Evolutionary conservation across 2,888 invertebrate species (phyloP).

Genomic region (Rhyacophila evoluta): DNA sequence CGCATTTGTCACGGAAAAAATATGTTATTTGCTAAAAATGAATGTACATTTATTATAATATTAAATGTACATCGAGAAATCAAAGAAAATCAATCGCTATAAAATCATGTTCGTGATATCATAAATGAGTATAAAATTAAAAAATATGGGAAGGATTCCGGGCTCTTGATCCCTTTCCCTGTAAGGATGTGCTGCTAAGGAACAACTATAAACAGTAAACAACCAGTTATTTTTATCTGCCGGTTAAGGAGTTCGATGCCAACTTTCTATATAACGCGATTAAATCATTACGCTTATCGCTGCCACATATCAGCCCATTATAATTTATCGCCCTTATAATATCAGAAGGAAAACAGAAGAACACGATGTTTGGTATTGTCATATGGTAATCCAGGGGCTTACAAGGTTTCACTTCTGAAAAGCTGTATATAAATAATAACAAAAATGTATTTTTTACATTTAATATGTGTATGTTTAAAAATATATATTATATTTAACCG

Average conservation of each 20-base stretch:
- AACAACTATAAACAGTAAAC: not conserved
- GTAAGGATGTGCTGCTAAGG: not conserved
- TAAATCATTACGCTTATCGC: slow-evolving; percentile 15
- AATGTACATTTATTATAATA: too few relatives aligned
- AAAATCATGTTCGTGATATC: too few relatives aligned
- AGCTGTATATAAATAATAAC: too few relatives aligned
- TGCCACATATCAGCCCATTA: not conserved
- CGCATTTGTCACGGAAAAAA: too few relatives aligned
- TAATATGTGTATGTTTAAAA: too few relatives aligned
- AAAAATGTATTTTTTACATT: too few relatives aligned
- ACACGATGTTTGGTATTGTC: slow-evolving; percentile 12
- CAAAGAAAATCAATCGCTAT: too few relatives aligned
- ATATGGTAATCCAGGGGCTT: not conserved
- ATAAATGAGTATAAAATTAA: not conserved
- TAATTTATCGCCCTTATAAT: slow-evolving; percentile 19
- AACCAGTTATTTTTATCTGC: not conserved
- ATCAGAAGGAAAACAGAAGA: slow-evolving; percentile 18
- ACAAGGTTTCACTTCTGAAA: not conserved
- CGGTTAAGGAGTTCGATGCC: not conserved
- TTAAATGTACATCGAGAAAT: too few relatives aligned
- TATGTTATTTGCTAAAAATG: too few relatives aligned
- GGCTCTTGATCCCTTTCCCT: not conserved
- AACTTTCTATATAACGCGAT: slow-evolving; percentile 9
- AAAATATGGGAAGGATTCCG: not conserved
- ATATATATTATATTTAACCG: too few relatives aligned